Base-by-base conservation (phyloP, 2,888 invertebrate genomes). In the Geophilus truncorum region DNA sequence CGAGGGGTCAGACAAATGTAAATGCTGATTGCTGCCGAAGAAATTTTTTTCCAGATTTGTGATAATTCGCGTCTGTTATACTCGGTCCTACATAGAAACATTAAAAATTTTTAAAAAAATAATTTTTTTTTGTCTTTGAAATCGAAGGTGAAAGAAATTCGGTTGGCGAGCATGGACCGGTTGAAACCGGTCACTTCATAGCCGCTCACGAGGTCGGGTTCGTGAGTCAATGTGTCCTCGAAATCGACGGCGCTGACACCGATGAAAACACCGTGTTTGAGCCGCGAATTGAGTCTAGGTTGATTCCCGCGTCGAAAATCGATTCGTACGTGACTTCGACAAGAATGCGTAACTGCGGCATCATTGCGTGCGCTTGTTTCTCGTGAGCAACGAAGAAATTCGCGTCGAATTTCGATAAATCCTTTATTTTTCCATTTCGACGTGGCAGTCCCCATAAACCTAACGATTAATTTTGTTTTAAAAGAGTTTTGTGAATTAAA, bases 131-230 rank as follows among this genome's bases (percentile, higher is more conserved):
- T 81, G 87, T 86, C 88, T 86, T 87, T 87, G 79, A 88, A 86
- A 82, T 89, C 89, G 85, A 89, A 89, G 83, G 87, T 87, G 85
- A 86, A 89, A 3, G 89, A 89, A 21, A 89, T 84, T 82, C 89
- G 86, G 85, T 89, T 89, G 80, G 89, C 87, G 85, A 89, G 89
- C 89, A 89, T 90, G 62, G 88, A 88, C 70, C 88, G 84, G 40
- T 94, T 94, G 87, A 94, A 95, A 45, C 97, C 98, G 1, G 95
- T 96, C 86, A 98, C 90, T 81, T 93, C 94, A 88, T 98, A 98
- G 57, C 92, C 92, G 86, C 93, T 94, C 62, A 94, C 91, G 85
- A 90, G 90, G 86, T 92, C 90, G 79, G 91, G 90, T 87, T 96
- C 93, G 78, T 88, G 87, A 30, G 94, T 92, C 93, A 95, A 94